Evolutionary conservation across 2,797 vertebrate genomes (phyloP).

Genomic region (Tamandua tetradactyla): DNA sequence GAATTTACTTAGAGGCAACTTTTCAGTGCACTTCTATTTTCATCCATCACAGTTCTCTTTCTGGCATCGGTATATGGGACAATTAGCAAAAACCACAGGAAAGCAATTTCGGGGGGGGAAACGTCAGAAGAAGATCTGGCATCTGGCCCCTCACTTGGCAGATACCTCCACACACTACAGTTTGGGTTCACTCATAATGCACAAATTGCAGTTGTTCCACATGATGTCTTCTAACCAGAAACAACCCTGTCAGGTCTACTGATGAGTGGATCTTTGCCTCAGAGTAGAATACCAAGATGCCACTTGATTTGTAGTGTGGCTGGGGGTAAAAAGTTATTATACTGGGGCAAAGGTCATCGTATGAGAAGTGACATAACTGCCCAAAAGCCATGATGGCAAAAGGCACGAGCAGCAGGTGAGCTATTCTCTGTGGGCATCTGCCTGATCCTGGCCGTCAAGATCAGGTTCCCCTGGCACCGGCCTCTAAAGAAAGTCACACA

Average conservation of each 20-base stretch:
- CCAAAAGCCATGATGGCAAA: not conserved
- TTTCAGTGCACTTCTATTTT: not conserved
- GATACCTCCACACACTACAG: not conserved
- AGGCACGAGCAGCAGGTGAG: not conserved
- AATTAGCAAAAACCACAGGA: slow-evolving; percentile 79
- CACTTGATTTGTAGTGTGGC: not conserved
- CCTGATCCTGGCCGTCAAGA: too few species aligned
- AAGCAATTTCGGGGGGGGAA: slow-evolving; percentile 80
- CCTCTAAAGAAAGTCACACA: too few species aligned
- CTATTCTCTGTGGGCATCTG: not conserved
- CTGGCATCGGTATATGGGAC: slow-evolving; percentile 64
- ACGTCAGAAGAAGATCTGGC: slow-evolving; percentile 65
- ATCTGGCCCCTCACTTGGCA: not conserved
- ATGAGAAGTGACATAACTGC: not conserved
- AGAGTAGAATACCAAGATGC: not conserved
- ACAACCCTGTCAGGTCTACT: not conserved
- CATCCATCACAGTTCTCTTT: slow-evolving; percentile 31
- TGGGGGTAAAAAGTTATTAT: not conserved
- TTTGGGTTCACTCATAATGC: not conserved
- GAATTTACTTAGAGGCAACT: slow-evolving; percentile 8
- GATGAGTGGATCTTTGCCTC: not conserved
- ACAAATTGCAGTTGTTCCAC: not conserved
- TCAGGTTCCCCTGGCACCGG: too few species aligned
- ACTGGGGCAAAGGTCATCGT: not conserved
- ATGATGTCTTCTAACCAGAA: not conserved